phyloP scores from a whole-genome alignment of 2,797 vertebrate genomes.

The Myoxocephalus aenaeus region DNA sequence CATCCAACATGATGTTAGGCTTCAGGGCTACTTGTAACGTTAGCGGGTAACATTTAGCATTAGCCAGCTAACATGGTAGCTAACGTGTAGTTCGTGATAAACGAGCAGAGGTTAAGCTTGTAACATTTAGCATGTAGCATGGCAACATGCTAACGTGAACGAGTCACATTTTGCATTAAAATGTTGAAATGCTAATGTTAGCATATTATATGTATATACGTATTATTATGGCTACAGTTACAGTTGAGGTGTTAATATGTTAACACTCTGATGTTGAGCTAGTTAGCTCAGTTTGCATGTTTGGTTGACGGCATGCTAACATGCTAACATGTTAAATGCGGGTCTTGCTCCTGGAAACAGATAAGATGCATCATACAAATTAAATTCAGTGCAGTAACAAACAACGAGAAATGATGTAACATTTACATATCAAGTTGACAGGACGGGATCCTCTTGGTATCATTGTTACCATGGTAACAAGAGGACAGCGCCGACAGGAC shows the following conservation, averaged over 20 bases:
- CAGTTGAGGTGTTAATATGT: neutral
- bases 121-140: neutral
- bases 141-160: neutral
- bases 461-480: no score
- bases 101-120: neutral
- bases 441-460: neutral
- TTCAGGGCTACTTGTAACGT: neutral
- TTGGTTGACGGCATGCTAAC: neutral
- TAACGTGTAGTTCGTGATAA: neutral
- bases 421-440: neutral
- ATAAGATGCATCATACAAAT: neutral
- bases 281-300: neutral
- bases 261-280: neutral
- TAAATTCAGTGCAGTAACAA: neutral
- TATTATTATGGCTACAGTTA: neutral
- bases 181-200: neutral
- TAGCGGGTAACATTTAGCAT: neutral
- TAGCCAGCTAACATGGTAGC: neutral
- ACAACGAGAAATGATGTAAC: neutral
- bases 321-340: neutral
- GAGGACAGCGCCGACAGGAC: no score
- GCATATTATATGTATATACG: neutral
- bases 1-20: neutral
- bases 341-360: neutral
- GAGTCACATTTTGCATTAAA: rapidly evolving